A percentile compares a stretch with the other conserved stretches of the same genome.
Conservation (phyloP, 2,797 vertebrate species). For the Hybognathus amarus region DNA sequence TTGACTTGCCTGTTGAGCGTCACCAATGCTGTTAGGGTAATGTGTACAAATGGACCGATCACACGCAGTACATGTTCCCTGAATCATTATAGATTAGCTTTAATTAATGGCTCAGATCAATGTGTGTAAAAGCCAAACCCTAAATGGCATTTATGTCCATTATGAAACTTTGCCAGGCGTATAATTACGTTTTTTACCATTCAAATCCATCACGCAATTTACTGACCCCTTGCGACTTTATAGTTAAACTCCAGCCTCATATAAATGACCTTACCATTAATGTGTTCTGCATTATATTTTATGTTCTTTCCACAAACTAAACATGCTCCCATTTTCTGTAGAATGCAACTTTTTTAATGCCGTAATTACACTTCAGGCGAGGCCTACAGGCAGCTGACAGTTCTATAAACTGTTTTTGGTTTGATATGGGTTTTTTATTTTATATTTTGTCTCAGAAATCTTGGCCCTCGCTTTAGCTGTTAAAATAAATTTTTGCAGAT, state of each 20-base stretch:
- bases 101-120: conserved; percentile 46
- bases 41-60: conserved; percentile 27
- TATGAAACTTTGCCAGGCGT: conserved; percentile 34
- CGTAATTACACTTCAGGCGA: conserved; percentile 49
- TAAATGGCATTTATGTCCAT: conserved; percentile 41
- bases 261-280: conserved; percentile 45
- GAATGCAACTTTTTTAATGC: conserved; percentile 46
- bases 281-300: conserved; percentile 54
- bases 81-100: conserved; percentile 38
- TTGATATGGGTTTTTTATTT: conserved; percentile 47
- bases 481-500: conserved; percentile 59
- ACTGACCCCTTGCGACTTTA: conserved; percentile 36
- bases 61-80: neutral
- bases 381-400: conserved; percentile 44
- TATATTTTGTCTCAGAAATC: conserved; percentile 47
- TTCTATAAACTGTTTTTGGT: conserved; percentile 32
- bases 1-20: neutral
- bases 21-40: conserved; percentile 7
- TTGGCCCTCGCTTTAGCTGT: conserved; percentile 36
- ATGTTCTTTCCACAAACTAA: conserved; percentile 47
- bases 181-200: conserved; percentile 27
- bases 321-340: conserved; percentile 49
- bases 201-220: conserved; percentile 40
- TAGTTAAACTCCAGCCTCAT: conserved; percentile 48
- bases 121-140: conserved; percentile 33